phyloP scores from a whole-genome alignment of 2,113 vertebrate genomes.

The Xyliphius kryptos region DNA sequence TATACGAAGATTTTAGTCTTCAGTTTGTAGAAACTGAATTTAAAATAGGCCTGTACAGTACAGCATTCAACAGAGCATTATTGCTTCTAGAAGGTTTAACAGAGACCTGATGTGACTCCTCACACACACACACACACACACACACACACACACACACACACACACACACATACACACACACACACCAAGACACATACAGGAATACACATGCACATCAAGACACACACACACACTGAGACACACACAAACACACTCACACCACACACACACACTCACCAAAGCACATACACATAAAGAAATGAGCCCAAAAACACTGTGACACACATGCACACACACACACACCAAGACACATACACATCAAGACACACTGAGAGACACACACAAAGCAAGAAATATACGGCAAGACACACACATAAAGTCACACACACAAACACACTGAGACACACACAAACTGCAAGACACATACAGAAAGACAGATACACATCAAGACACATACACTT shows the following conservation, averaged over 20 bases:
- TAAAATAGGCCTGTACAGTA: too few species aligned
- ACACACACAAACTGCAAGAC: conserved; percentile 30
- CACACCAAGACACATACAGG: conserved; percentile 22
- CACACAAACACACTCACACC: conserved; percentile 25
- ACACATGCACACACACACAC: conserved; percentile 27
- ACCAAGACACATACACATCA: conserved; percentile 25
- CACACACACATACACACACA: conserved; percentile 26
- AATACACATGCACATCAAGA: too few species aligned
- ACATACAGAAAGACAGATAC: conserved; percentile 19
- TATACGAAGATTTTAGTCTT: too few species aligned
- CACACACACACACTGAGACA: conserved; percentile 28
- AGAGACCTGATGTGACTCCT: not conserved
- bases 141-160: conserved; percentile 25
- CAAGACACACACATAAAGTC: conserved; percentile 30
- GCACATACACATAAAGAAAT: conserved; percentile 22
- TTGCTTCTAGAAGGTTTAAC: too few species aligned
- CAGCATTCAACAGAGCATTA: too few species aligned
- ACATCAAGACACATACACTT: conserved; percentile 32
- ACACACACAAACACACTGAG: conserved; percentile 22
- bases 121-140: conserved; percentile 28
- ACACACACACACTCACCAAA: conserved; percentile 27
- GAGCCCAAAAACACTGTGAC: too few species aligned
- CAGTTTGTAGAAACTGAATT: too few species aligned
- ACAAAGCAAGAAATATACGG: too few species aligned
- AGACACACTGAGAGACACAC: conserved; percentile 21